A percentile compares a stretch with the other conserved stretches of the same genome.
Conservation (phyloP, 2,888 invertebrate genomes). For the Melolontha melolontha region DNA sequence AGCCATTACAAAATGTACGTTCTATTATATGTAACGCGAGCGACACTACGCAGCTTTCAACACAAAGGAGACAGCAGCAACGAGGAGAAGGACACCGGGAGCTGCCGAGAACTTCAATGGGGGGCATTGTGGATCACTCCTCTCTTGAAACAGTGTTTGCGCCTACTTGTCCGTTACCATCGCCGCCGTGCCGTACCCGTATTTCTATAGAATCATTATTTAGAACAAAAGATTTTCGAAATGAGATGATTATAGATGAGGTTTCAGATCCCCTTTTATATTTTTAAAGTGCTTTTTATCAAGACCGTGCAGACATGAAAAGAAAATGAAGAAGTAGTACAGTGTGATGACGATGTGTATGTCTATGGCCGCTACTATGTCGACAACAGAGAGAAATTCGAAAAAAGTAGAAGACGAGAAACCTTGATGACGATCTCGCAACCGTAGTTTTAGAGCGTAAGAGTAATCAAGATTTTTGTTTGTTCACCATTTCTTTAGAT, state of each 20-base stretch:
- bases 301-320: constrained; percentile 58
- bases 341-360: constrained; percentile 16
- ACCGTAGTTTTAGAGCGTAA: constrained; percentile 33
- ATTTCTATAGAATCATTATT: constrained; percentile 62
- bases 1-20: constrained; percentile 36
- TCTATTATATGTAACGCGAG: constrained; percentile 27
- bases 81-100: constrained; percentile 18
- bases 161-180: constrained; percentile 50
- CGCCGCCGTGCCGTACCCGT: constrained; percentile 19
- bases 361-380: constrained; percentile 9
- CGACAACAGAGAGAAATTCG: constrained; percentile 11
- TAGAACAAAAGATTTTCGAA: constrained; percentile 65
- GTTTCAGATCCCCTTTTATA: constrained; percentile 57
- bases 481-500: constrained; percentile 52
- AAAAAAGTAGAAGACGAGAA: constrained; percentile 7
- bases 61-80: constrained; percentile 21
- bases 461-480: constrained; percentile 57
- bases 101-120: constrained; percentile 23
- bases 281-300: constrained; percentile 51
- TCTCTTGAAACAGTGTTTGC: constrained; percentile 58
- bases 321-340: constrained; percentile 41
- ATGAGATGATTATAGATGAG: constrained; percentile 65
- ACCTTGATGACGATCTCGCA: constrained; percentile 10
- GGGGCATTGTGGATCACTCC: constrained; percentile 48
- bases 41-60: constrained; percentile 16